Conservation (phyloP, 2,888 invertebrate species). For the Neria commutata region DNA sequence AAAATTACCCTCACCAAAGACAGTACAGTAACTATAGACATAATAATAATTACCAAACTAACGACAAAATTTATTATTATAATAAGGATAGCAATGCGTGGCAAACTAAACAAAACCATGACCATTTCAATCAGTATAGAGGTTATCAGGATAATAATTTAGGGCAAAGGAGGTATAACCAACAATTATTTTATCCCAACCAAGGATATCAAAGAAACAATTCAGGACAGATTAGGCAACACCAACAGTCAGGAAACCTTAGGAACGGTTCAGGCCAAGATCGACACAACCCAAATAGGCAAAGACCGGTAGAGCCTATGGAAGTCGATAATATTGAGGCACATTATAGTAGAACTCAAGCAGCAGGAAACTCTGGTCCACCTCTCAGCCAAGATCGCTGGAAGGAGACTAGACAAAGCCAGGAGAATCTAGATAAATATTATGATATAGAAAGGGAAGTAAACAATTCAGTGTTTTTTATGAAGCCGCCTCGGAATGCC, state of each 20-base stretch:
- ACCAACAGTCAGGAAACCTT: constrained; percentile 15
- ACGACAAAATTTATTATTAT: constrained; percentile 5
- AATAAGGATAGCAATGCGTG: constrained; percentile 2
- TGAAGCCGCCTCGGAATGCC: constrained; percentile 7
- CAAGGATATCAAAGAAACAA: neutral
- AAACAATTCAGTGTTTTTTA: constrained; percentile 14
- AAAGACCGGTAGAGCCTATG: neutral
- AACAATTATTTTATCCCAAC: neutral
- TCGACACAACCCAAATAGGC: constrained; percentile 15
- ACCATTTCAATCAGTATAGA: neutral
- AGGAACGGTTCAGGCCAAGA: constrained; percentile 14
- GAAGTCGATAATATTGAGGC: neutral
- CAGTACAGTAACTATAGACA: neutral
- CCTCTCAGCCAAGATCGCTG: constrained; percentile 1
- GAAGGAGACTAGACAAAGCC: constrained; percentile 6
- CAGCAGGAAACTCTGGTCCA: constrained; percentile 9
- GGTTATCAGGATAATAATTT: neutral
- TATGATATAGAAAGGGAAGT: neutral
- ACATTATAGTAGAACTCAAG: too few species aligned
- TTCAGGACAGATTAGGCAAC: neutral
- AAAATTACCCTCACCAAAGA: too few species aligned
- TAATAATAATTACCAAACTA: neutral
- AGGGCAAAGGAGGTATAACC: neutral
- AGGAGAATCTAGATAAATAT: neutral
- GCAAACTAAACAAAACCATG: neutral